phyloP scores from a whole-genome alignment of 2,888 invertebrate species.

The Sesia apiformis region DNA sequence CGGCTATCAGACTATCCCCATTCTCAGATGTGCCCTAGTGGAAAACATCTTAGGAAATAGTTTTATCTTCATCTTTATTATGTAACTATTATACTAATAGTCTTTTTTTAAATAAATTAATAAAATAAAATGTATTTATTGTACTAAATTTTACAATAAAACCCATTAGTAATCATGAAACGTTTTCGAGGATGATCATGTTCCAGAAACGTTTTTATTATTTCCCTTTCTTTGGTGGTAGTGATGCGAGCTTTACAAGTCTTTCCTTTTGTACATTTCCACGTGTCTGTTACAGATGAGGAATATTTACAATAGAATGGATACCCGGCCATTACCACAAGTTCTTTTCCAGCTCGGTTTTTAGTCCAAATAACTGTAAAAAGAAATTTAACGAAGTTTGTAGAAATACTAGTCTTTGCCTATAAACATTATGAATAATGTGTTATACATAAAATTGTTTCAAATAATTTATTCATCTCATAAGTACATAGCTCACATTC shows the following conservation, averaged over 20 bases:
- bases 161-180: conserved; percentile 8
- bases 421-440: too few species aligned
- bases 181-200: conserved; percentile 10
- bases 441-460: background rate
- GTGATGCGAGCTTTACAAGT: conserved; percentile 14
- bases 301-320: conserved; percentile 19
- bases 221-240: conserved; percentile 3
- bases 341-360: conserved; percentile 14
- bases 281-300: conserved; percentile 12
- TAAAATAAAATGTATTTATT: too few species aligned
- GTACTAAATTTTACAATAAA: conserved; percentile 1
- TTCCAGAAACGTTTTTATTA: conserved; percentile 4
- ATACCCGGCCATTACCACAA: conserved; percentile 24
- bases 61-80: too few species aligned
- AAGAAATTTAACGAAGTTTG: background rate
- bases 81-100: too few species aligned
- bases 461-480: too few species aligned
- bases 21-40: too few species aligned
- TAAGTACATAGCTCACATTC: too few species aligned
- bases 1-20: too few species aligned
- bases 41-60: too few species aligned
- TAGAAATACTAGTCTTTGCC: too few species aligned
- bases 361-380: conserved; percentile 2
- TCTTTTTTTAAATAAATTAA: too few species aligned
- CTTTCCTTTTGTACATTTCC: conserved; percentile 18